Evolutionary conservation across 2,113 vertebrate species (phyloP), one percentile per base, ranked within the genome.

Genomic region (Vimba vimba): DNA sequence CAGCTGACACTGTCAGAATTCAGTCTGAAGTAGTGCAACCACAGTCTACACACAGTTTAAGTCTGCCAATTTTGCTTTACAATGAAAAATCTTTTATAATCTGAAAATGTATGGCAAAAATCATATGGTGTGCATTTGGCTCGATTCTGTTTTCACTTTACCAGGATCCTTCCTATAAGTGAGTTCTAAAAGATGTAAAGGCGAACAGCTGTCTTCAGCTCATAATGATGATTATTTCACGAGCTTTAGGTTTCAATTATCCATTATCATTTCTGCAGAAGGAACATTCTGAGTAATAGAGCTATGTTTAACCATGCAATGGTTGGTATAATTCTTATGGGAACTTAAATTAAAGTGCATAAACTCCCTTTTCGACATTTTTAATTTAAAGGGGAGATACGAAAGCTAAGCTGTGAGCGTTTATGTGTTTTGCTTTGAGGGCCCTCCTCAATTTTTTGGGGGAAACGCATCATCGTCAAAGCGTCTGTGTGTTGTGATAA

Each of bases 151-250:
- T 21, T 69, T 69, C 0, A 21, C 36, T 74, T 74, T 3, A 74
- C 39, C 23, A 25, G 5, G 12, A 25, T 74, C 11, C 12, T 74
- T 62, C 5, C 57, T 47, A 8, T 33, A 81, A 81, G 39, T 2
- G 2, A 25, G 47, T 50, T 78, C 3, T 21, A 15, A 80, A 79
- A 82, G 87, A 91, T 57, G 74, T 60, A 90, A 76, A 17, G 27
- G 78, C 80, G 30, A 78, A 79, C 85, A 87, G 60, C 87, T 79
- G 86, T 89, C 85, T 91, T 87, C 86, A 89, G 87, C 86, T 77
- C 79, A 87, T 6, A 50, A 83, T 88, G 91, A 91, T 94, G 85
- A 93, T 93, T 93, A 90, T 94, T 93, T 88, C 89, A 92, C 86
- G 90, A 91, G 88, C 88, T 91, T 15, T 25, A 92, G 91, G 89